Percentiles rank a stretch among this genome's conserved stretches.
Conservation (phyloP, 2,888 invertebrate genomes). For the Andrena flavipes region DNA sequence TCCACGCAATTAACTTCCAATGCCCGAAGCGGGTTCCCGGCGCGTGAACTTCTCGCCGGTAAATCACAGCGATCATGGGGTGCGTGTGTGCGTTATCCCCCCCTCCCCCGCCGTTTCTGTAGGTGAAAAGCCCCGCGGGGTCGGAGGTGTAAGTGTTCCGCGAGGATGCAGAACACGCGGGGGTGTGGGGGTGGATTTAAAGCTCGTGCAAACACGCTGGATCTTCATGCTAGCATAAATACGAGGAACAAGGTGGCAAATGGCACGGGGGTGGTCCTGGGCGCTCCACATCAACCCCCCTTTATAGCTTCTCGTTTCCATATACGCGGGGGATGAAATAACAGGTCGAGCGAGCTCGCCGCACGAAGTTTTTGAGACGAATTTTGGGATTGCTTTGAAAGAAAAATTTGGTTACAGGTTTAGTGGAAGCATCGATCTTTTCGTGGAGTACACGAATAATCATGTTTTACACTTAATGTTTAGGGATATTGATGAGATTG, state of each 20-base stretch:
- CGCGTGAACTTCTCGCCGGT: constrained; percentile 61
- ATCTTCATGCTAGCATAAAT: constrained; percentile 71
- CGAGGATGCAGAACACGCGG: constrained; percentile 46
- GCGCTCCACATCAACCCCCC: constrained; percentile 3
- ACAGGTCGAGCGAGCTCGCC: constrained; percentile 25
- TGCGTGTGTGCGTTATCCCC: constrained; percentile 57
- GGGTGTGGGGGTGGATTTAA: constrained; percentile 54
- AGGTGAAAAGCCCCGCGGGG: constrained; percentile 50
- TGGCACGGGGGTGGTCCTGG: constrained; percentile 68
- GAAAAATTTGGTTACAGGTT: not conserved
- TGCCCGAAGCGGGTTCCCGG: constrained; percentile 54
- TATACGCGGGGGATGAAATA: constrained; percentile 16
- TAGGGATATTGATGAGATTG: too few species aligned
- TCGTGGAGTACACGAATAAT: too few species aligned
- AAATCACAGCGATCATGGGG: constrained; percentile 56
- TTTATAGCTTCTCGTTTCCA: constrained; percentile 9
- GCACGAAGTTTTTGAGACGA: constrained; percentile 27
- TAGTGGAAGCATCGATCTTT: too few species aligned
- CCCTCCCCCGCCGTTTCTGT: constrained; percentile 32
- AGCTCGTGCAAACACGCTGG: constrained; percentile 66
- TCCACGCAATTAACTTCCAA: constrained; percentile 69
- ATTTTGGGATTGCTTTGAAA: not conserved
- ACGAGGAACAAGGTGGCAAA: constrained; percentile 74
- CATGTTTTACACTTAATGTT: too few species aligned
- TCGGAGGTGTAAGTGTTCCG: constrained; percentile 57